Percentiles rank a stretch among this genome's conserved stretches.
These are phyloP conservation scores for Lonchura striata DNA, from an alignment of 2,113 vertebrate genomes.

Conservation along the genomic window DNA sequence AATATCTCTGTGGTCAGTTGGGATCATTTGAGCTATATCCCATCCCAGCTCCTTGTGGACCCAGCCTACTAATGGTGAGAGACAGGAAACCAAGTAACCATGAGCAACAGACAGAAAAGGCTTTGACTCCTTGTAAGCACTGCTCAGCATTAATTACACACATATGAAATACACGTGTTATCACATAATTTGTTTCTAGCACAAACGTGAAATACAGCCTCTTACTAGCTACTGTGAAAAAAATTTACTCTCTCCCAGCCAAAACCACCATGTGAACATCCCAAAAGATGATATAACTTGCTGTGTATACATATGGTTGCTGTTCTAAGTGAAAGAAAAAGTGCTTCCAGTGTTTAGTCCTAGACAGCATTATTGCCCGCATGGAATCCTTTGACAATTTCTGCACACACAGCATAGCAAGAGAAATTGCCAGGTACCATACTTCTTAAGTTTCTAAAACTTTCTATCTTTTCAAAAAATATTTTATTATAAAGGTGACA, in stretches of 20 bases:
- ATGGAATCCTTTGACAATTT: neutral
- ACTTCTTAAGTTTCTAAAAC: neutral
- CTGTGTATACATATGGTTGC: neutral
- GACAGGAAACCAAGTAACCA: neutral
- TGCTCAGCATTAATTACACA: neutral
- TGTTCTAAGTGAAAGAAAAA: neutral
- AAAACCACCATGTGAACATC: neutral
- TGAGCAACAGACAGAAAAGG: accelerated
- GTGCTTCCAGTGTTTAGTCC: neutral
- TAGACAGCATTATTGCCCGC: neutral
- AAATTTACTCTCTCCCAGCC: neutral
- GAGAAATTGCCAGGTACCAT: neutral
- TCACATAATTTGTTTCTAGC: neutral
- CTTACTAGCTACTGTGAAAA: neutral
- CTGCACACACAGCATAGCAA: neutral
- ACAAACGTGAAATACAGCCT: neutral
- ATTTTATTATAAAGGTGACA: neutral
- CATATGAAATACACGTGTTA: neutral
- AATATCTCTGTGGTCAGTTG: neutral
- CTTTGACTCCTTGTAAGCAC: neutral
- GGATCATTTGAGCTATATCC: neutral
- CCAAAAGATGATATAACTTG: neutral
- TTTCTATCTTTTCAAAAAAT: neutral
- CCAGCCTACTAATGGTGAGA: neutral
- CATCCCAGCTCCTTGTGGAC: neutral